A percentile compares a stretch with the other conserved stretches of the same genome.
These are phyloP conservation scores for Gallinago jamesoni DNA, from an alignment of 2,113 vertebrate species.

Conservation along the genomic window DNA sequence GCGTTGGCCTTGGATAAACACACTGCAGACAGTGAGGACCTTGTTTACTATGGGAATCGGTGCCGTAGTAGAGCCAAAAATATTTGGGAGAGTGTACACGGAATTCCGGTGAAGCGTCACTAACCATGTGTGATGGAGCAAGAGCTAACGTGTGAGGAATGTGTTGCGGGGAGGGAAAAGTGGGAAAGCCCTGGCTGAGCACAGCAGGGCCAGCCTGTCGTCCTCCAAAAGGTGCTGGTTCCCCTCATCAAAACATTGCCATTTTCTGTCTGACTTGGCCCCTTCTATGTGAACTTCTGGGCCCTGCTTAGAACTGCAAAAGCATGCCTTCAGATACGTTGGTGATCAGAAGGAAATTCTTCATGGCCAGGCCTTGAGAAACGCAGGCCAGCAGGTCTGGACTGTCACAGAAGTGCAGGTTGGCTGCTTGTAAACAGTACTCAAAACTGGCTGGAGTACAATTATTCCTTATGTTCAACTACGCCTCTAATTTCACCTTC, in stretches of 20 bases:
- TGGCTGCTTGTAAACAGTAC: neutral
- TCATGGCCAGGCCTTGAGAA: neutral
- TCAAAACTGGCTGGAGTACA: neutral
- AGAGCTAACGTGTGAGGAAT: neutral
- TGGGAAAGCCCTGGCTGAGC: neutral
- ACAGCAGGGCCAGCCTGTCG: neutral
- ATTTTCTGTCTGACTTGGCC: neutral
- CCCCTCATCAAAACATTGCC: neutral
- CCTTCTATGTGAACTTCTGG: neutral
- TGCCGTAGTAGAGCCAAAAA: neutral
- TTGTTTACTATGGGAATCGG: neutral
- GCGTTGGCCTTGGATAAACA: neutral
- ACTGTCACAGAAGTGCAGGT: neutral
- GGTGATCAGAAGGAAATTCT: neutral
- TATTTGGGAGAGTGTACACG: neutral
- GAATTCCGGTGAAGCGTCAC: accelerated
- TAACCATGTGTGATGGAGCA: neutral
- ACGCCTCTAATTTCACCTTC: neutral
- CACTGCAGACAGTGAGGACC: neutral
- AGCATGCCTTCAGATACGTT: neutral
- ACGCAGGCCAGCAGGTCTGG: neutral
- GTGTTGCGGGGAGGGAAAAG: neutral
- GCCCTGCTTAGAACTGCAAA: neutral
- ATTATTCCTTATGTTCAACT: neutral
- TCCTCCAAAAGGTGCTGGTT: neutral